phyloP scores from a whole-genome alignment of 2,113 vertebrate genomes.

The Copsychus sechellarum region DNA sequence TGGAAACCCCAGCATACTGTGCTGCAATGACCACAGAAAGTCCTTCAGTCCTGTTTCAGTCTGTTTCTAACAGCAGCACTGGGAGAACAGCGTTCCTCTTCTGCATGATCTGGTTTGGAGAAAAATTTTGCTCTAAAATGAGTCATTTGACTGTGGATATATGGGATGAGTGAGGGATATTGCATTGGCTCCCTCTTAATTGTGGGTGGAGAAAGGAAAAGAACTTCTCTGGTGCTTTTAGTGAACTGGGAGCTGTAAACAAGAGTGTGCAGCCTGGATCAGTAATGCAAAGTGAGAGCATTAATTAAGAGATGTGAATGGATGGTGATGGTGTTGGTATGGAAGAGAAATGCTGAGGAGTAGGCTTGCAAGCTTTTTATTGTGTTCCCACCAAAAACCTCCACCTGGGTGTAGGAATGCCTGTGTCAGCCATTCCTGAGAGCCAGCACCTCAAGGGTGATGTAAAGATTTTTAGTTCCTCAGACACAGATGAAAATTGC shows the following conservation, averaged over 20 bases:
- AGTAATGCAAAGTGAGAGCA: background rate
- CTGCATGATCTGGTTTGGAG: background rate
- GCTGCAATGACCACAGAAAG: background rate
- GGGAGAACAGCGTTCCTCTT: background rate
- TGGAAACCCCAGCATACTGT: background rate
- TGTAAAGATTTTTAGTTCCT: background rate
- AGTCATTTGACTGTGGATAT: background rate
- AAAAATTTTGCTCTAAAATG: background rate
- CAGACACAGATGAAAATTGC: background rate
- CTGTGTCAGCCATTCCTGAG: background rate
- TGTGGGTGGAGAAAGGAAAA: background rate
- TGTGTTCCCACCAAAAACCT: background rate
- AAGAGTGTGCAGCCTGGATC: background rate
- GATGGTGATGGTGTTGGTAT: background rate
- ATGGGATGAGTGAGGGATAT: background rate
- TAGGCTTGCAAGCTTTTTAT: background rate
- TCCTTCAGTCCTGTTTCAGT: background rate
- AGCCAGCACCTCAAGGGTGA: background rate
- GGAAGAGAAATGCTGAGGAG: background rate
- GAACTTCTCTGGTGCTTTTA: background rate
- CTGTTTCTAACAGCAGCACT: background rate
- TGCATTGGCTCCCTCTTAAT: background rate
- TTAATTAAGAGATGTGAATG: background rate
- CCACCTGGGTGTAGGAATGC: background rate
- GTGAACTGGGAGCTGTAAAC: background rate